A percentile compares a stretch with the other conserved stretches of the same genome.
These are phyloP conservation scores for Leptinotarsa texana DNA, from an alignment of 1,140 invertebrate species.

Conservation along the genomic window DNA sequence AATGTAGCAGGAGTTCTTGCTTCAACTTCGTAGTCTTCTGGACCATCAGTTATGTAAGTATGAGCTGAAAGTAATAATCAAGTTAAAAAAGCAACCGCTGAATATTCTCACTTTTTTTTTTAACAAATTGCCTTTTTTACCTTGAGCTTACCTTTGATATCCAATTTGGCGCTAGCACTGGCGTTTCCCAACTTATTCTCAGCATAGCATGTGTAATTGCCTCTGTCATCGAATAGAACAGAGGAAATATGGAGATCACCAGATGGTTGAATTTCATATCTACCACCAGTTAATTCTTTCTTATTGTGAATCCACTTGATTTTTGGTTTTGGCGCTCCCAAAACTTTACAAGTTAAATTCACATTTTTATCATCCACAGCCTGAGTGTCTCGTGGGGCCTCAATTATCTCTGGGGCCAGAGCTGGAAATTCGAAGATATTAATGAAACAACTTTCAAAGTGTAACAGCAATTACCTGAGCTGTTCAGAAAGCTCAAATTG, in stretches of 20 bases:
- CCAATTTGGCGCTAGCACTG: slow-evolving; percentile 73
- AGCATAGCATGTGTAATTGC: slow-evolving; percentile 89
- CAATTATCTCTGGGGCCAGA: slow-evolving; percentile 86
- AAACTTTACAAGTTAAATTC: slow-evolving; percentile 87
- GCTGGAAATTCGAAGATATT: slow-evolving; percentile 60
- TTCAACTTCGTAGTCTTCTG: slow-evolving; percentile 88
- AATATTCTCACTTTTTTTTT: background rate
- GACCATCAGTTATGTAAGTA: slow-evolving; percentile 82
- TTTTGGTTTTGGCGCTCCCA: slow-evolving; percentile 91
- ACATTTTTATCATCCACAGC: slow-evolving; percentile 84
- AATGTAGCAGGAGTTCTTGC: slow-evolving; percentile 90
- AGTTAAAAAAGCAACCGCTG: background rate
- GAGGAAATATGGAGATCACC: slow-evolving; percentile 86
- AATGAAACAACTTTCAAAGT: slow-evolving; percentile 1
- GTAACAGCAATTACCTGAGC: too few relatives aligned
- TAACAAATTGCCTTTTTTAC: too few relatives aligned
- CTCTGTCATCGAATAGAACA: slow-evolving; percentile 82
- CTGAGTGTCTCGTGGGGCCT: slow-evolving; percentile 75
- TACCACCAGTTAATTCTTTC: slow-evolving; percentile 81
- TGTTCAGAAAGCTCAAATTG: too few relatives aligned
- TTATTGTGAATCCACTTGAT: slow-evolving; percentile 91
- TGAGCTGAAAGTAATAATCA: slow-evolving; percentile 61
- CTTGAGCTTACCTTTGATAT: slow-evolving; percentile 73
- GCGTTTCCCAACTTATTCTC: slow-evolving; percentile 89
- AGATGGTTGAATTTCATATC: slow-evolving; percentile 70